phyloP scores from a whole-genome alignment of 2,797 vertebrate species.

The Enteromius afrohamiltoni region DNA sequence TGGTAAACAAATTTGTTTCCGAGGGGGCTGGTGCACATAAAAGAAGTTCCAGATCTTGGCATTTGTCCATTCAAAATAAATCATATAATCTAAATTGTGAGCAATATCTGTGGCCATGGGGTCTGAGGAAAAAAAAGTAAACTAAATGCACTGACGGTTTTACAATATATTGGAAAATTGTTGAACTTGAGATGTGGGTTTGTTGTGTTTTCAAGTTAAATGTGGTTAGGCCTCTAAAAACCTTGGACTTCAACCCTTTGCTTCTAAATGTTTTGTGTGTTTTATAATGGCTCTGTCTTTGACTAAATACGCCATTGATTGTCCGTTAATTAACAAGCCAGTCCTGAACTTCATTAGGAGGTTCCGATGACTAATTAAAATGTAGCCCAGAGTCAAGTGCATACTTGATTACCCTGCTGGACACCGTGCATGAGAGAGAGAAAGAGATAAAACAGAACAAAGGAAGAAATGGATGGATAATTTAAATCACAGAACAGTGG shows the following conservation, averaged over 20 bases:
- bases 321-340: slow-evolving; percentile 79
- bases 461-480: slow-evolving; percentile 6
- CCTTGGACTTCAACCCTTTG: not conserved
- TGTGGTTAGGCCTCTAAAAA: not conserved
- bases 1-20: not conserved
- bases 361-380: slow-evolving; percentile 83
- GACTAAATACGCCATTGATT: slow-evolving; percentile 77
- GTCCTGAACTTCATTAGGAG: slow-evolving; percentile 79
- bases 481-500: slow-evolving; percentile 24
- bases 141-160: not conserved
- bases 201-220: not conserved
- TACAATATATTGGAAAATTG: not conserved
- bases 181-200: not conserved
- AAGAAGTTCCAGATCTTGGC: not conserved
- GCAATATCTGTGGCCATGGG: not conserved
- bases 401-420: slow-evolving; percentile 76
- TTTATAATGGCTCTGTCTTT: slow-evolving; percentile 70
- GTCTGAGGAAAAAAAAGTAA: not conserved
- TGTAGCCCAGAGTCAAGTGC: slow-evolving; percentile 77
- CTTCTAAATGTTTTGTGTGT: slow-evolving; percentile 8
- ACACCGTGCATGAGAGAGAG: slow-evolving; percentile 52
- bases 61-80: not conserved
- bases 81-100: not conserved
- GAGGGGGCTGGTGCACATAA: not conserved
- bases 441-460: slow-evolving; percentile 16